These are phyloP conservation scores for Nomada ruficornis DNA, from an alignment of 2,888 invertebrate species.

Conservation along the genomic window DNA sequence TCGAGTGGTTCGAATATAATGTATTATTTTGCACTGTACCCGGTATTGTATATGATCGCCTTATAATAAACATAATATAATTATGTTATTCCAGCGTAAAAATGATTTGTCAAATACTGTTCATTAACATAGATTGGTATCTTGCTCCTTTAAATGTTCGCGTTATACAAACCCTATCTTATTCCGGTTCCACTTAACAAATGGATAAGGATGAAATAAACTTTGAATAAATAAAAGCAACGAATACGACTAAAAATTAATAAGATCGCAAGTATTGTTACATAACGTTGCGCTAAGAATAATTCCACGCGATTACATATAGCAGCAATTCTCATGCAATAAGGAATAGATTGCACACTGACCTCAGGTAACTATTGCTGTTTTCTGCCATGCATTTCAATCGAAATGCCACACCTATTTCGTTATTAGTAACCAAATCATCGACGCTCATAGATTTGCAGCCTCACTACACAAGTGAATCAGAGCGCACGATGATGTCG, in stretches of 20 bases:
- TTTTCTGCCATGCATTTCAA: background rate
- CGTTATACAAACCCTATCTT: too few relatives aligned
- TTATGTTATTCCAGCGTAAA: conserved; percentile 45
- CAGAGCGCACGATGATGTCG: background rate
- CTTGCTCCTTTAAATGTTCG: too few relatives aligned
- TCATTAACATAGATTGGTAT: background rate
- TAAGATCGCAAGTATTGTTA: too few relatives aligned
- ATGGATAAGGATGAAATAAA: too few relatives aligned
- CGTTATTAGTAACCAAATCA: conserved; percentile 28
- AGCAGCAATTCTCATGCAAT: background rate
- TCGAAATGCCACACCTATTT: conserved; percentile 3
- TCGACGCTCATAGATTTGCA: conserved; percentile 22
- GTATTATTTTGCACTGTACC: conserved; percentile 64
- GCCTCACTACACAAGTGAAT: conserved; percentile 21
- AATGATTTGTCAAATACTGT: background rate
- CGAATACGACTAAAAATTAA: too few relatives aligned
- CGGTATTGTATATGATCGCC: conserved; percentile 78
- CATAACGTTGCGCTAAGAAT: too few relatives aligned
- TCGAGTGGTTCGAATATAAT: conserved; percentile 30
- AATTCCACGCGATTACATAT: too few relatives aligned
- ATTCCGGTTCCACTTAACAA: too few relatives aligned
- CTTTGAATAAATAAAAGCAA: too few relatives aligned
- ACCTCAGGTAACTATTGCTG: background rate
- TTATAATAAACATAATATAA: conserved; percentile 69
- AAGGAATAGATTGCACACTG: background rate